Conservation (phyloP, 2,888 invertebrate genomes). For the Adelphocoris suturalis region DNA sequence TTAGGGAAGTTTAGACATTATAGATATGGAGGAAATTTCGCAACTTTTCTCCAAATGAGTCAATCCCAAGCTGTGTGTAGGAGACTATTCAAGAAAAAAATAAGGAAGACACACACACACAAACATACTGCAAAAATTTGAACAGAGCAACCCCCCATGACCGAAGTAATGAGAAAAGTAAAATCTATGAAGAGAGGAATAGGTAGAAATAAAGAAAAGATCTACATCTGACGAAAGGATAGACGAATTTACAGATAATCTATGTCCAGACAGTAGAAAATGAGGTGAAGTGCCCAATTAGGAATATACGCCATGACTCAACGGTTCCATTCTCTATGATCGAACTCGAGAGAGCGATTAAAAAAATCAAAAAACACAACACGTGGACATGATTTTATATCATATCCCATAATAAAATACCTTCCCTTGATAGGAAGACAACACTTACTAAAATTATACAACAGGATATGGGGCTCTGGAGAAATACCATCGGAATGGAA, state of each 20-base stretch:
- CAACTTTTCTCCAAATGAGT: not conserved
- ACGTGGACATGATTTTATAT: not conserved
- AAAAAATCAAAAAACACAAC: not conserved
- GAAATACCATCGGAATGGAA: slow-evolving; percentile 19
- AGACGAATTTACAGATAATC: not conserved
- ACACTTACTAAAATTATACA: slow-evolving; percentile 11
- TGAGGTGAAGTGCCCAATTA: not conserved
- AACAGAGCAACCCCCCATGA: slow-evolving; percentile 6
- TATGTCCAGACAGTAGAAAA: not conserved
- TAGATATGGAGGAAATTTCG: slow-evolving; percentile 9
- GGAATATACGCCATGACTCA: not conserved
- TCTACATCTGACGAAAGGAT: not conserved
- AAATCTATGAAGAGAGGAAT: not conserved
- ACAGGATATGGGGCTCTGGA: not conserved
- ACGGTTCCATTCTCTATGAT: slow-evolving; percentile 12
- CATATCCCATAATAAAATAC: slow-evolving; percentile 26
- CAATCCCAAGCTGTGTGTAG: slow-evolving; percentile 25
- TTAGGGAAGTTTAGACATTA: not conserved
- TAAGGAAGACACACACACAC: not conserved
- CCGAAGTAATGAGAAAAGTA: not conserved
- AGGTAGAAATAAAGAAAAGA: not conserved
- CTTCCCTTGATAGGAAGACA: not conserved
- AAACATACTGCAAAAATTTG: not conserved
- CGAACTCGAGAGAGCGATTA: not conserved
- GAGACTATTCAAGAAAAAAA: not conserved